Evolutionary conservation across 2,888 invertebrate species (phyloP).

Genomic region (Tortrix viridana): DNA sequence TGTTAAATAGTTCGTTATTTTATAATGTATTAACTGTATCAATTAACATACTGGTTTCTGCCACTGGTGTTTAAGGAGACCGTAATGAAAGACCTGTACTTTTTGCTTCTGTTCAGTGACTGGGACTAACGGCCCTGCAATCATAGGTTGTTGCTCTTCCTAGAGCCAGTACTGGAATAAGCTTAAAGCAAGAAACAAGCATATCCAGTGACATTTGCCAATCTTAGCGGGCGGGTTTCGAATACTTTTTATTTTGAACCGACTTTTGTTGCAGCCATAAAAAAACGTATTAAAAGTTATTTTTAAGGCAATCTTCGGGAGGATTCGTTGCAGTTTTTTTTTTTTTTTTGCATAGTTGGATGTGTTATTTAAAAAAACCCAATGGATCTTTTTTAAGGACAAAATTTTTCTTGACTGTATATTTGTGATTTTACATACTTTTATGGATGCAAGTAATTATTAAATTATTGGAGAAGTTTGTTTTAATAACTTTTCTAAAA

Average conservation of each 20-base stretch:
- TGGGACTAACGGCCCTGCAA: constrained; percentile 82
- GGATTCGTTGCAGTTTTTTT: not conserved
- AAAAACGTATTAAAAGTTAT: constrained; percentile 21
- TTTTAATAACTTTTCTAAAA: too few relatives aligned
- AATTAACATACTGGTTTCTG: constrained; percentile 17
- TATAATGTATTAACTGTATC: not conserved
- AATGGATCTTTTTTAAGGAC: too few relatives aligned
- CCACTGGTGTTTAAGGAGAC: constrained; percentile 27
- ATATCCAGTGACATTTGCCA: constrained; percentile 44
- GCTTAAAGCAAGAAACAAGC: constrained; percentile 63
- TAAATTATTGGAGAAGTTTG: too few relatives aligned
- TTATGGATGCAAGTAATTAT: too few relatives aligned
- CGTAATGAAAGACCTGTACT: constrained; percentile 45
- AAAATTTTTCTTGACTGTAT: too few relatives aligned
- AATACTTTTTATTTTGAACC: constrained; percentile 26
- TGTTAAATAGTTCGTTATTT: too few relatives aligned
- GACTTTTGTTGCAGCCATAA: constrained; percentile 2
- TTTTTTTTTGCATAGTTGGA: not conserved
- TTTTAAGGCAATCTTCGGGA: not conserved
- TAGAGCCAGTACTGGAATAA: constrained; percentile 58
- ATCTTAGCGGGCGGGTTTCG: constrained; percentile 18
- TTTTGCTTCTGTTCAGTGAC: constrained; percentile 63
- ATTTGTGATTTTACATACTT: too few relatives aligned
- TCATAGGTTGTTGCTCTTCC: constrained; percentile 84
- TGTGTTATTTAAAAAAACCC: not conserved